Evolutionary conservation across 1,140 invertebrate species (phyloP), one percentile per base, ranked within the genome.

Genomic region (Macrobrachium rosenbergii): DNA sequence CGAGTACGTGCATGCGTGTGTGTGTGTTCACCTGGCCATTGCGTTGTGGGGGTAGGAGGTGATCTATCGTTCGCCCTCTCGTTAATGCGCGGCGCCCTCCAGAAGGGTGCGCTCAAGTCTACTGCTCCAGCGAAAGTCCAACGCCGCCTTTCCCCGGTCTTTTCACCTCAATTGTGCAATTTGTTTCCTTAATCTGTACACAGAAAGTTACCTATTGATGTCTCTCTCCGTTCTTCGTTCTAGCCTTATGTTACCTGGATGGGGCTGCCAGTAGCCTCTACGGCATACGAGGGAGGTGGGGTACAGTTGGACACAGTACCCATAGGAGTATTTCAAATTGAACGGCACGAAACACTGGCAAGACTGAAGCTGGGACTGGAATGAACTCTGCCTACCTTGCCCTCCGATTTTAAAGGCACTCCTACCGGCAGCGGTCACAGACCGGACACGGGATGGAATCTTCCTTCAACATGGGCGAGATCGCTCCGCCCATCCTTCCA

Each of bases 181-280:
- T 14, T 19, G 17, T 60, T 19, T 7, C 2, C 6, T 1, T 62
- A 21, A 60, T 59, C 45, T 78, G 7, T 21, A 59, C n/a, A 16
- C 5, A 28, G n/a, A n/a, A 2, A 16, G 12, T 63, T 80, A 80
- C 43, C 78, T 80, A 60, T 81, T 21, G 21, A 67, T 81, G 45
- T 81, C 79, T 45, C 79, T 81, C 79, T 81, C 79, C 7, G 79
- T 81, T 12, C 60, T 81, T 45, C 78, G 28, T 67, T 59, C 37
- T 67, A 81, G n/a, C 37, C 79, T 63, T 28, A 21, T 14, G 79
- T 81, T 19, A n/a, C 62, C 60, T 60, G 79, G 79, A 45, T 81
- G 62, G 12, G 79, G 79, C n/a, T 63, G 60, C 79, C 79, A 81
- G 37, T 43, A 63, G 12, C 79, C 79, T 19, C n/a, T 21, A 37